phyloP scores from a whole-genome alignment of 1,140 invertebrate genomes.

The Copidosoma floridanum region DNA sequence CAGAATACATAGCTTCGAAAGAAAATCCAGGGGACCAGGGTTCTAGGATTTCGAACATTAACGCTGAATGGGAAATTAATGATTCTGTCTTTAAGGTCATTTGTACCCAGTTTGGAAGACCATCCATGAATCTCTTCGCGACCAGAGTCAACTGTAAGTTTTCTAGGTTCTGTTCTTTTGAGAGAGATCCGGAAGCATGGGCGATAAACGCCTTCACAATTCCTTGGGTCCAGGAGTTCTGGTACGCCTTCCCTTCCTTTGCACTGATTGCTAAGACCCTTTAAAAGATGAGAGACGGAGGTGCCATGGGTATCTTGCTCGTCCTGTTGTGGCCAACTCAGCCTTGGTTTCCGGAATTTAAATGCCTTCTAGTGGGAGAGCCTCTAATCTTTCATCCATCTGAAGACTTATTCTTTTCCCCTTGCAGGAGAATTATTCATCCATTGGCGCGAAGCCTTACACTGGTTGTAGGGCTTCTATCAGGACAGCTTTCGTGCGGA shows the following conservation, averaged over 20 bases:
- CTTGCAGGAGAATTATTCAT: background rate
- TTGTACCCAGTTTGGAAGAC: conserved; percentile 16
- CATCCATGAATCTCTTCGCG: conserved; percentile 33
- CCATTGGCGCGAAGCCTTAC: background rate
- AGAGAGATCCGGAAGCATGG: conserved; percentile 33
- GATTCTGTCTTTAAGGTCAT: conserved; percentile 19
- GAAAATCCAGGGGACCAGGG: conserved; percentile 29
- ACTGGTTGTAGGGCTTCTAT: conserved; percentile 11
- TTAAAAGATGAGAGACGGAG: conserved; percentile 30
- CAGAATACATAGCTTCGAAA: conserved; percentile 32
- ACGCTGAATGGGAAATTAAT: conserved; percentile 18
- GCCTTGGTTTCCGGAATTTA: background rate
- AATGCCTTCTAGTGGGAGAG: background rate
- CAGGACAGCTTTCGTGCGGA: conserved; percentile 7
- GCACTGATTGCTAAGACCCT: conserved; percentile 29
- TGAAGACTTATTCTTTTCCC: background rate
- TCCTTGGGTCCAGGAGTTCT: too few species aligned
- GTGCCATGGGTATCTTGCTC: conserved; percentile 4
- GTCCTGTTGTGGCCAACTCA: background rate
- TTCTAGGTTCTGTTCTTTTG: conserved; percentile 34
- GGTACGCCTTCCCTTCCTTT: conserved; percentile 40
- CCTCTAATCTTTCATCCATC: background rate
- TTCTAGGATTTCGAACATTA: conserved; percentile 22
- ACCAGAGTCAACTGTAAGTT: conserved; percentile 34
- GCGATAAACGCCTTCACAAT: too few species aligned